These are phyloP conservation scores for Erebia aethiops DNA, from an alignment of 2,888 invertebrate species.

Conservation along the genomic window DNA sequence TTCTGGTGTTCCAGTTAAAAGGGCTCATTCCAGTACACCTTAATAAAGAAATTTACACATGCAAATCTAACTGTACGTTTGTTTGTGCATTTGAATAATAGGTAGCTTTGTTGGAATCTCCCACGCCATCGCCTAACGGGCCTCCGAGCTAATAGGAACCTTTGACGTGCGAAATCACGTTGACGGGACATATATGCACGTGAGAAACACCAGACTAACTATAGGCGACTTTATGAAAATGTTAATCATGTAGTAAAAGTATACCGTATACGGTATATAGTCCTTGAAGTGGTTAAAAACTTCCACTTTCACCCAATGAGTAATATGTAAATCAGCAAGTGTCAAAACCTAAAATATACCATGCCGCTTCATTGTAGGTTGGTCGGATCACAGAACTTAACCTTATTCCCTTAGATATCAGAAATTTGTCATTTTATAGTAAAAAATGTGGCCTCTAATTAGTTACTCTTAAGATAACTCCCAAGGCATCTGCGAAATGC, in stretches of 20 bases:
- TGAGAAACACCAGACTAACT: constrained; percentile 46
- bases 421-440: no score
- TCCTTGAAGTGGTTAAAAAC: no score
- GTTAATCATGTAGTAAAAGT: constrained; percentile 11
- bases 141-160: constrained; percentile 49
- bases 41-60: constrained; percentile 32
- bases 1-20: background rate
- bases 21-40: constrained; percentile 17
- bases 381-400: no score
- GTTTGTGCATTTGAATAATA: constrained; percentile 34
- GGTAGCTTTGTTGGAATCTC: constrained; percentile 63
- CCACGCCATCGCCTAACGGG: constrained; percentile 71
- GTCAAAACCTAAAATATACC: no score
- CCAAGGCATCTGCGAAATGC: no score
- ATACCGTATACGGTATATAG: background rate
- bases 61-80: constrained; percentile 31
- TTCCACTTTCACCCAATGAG: no score
- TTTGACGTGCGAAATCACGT: constrained; percentile 61
- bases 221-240: background rate
- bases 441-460: no score
- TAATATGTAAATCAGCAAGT: no score
- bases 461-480: no score
- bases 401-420: no score
- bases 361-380: no score
- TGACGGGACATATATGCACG: constrained; percentile 50